A percentile compares a stretch with the other conserved stretches of the same genome.
phyloP scores from a whole-genome alignment of 2,888 invertebrate species.

The Neoitamus cyanurus region DNA sequence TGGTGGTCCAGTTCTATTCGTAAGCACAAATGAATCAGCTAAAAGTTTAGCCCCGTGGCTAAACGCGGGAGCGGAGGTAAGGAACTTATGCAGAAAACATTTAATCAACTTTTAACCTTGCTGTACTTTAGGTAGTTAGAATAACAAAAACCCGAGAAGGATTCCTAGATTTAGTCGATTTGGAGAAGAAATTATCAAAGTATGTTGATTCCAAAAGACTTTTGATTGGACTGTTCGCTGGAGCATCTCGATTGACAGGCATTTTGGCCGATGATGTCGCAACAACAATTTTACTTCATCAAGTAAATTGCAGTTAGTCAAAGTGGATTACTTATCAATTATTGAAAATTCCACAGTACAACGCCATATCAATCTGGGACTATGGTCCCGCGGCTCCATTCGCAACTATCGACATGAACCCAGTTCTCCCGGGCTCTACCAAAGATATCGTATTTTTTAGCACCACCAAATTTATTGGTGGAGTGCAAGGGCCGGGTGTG shows the following conservation, averaged over 20 bases:
- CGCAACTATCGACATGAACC: slow-evolving; percentile 85
- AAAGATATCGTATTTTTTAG: slow-evolving; percentile 92
- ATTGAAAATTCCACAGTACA: slow-evolving; percentile 67
- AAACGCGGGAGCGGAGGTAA: slow-evolving; percentile 81
- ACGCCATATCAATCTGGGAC: slow-evolving; percentile 90
- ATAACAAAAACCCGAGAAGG: slow-evolving; percentile 84
- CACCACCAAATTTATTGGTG: slow-evolving; percentile 91
- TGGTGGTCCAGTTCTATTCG: slow-evolving; percentile 52
- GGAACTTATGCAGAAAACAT: slow-evolving; percentile 48
- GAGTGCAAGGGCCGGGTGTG: slow-evolving; percentile 80
- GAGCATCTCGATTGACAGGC: slow-evolving; percentile 90
- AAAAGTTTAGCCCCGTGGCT: slow-evolving; percentile 85
- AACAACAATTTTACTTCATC: slow-evolving; percentile 83
- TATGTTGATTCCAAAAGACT: slow-evolving; percentile 73
- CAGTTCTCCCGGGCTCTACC: slow-evolving; percentile 76
- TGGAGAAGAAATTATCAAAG: slow-evolving; percentile 77
- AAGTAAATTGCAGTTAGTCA: neutral
- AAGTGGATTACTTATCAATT: neutral
- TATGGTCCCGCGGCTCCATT: slow-evolving; percentile 88
- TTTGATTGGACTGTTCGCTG: slow-evolving; percentile 87
- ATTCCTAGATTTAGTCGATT: slow-evolving; percentile 79
- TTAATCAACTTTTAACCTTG: too few species aligned
- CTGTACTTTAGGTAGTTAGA: slow-evolving; percentile 76
- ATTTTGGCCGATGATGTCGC: slow-evolving; percentile 85
- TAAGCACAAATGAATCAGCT: slow-evolving; percentile 82